A percentile compares a stretch with the other conserved stretches of the same genome.
Evolutionary conservation across 2,888 invertebrate species (phyloP).

Genomic region (Trichopria drosophilae): DNA sequence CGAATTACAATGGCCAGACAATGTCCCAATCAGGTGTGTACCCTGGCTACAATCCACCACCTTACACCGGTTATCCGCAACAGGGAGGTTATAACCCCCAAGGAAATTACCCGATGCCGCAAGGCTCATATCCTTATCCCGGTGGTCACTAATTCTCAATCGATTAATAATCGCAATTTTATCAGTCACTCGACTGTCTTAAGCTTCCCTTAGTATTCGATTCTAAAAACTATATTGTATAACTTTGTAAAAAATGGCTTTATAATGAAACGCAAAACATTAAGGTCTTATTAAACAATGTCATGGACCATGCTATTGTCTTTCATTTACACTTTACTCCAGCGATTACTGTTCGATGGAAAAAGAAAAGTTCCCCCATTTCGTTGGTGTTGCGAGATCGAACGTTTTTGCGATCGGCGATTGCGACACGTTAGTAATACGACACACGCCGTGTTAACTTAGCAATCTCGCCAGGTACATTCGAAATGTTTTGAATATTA

Average conservation of each 20-base stretch:
- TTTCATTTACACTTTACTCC: slow-evolving; percentile 8
- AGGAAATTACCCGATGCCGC: slow-evolving; percentile 1
- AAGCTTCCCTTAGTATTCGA: too few relatives aligned
- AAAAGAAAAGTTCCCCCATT: too few relatives aligned
- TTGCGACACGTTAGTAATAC: too few relatives aligned
- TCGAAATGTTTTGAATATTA: slow-evolving; percentile 44
- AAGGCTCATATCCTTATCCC: slow-evolving; percentile 2
- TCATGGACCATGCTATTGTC: neutral
- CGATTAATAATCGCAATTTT: too few relatives aligned
- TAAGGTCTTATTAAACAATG: slow-evolving; percentile 4
- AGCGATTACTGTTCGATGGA: too few relatives aligned
- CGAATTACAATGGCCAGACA: slow-evolving; percentile 53
- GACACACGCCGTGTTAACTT: too few relatives aligned
- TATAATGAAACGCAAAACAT: too few relatives aligned
- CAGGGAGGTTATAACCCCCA: slow-evolving; percentile 14
- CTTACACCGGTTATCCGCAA: neutral
- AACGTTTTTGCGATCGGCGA: neutral
- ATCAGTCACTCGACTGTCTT: too few relatives aligned
- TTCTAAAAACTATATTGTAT: too few relatives aligned
- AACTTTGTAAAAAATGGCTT: too few relatives aligned
- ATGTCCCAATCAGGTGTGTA: slow-evolving; percentile 58
- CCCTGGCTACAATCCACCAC: slow-evolving; percentile 48
- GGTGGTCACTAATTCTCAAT: too few relatives aligned
- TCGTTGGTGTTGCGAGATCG: too few relatives aligned
- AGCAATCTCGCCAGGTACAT: slow-evolving; percentile 24